Conservation (phyloP, 2,888 invertebrate genomes). For the Phaedon cochleariae region DNA sequence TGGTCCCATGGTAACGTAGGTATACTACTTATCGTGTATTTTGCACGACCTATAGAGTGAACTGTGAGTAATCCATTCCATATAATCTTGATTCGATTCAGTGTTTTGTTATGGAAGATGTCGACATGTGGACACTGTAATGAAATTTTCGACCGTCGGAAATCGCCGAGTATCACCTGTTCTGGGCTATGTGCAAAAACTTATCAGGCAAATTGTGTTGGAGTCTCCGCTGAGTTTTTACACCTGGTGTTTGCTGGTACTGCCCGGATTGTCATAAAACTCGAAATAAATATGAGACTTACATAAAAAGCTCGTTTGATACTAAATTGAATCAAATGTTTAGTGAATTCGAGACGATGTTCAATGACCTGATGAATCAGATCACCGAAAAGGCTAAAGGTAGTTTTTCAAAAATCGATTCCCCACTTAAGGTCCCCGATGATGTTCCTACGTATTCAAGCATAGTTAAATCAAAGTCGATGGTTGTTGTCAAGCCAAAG, state of each 20-base stretch:
- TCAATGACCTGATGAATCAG: not conserved
- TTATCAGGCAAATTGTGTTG: not conserved
- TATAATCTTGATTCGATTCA: not conserved
- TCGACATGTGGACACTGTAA: not conserved
- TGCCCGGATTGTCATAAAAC: not conserved
- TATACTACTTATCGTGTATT: no score
- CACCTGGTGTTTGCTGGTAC: not conserved
- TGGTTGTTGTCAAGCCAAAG: not conserved
- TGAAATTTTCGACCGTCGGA: slow-evolving; percentile 1
- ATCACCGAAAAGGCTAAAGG: not conserved
- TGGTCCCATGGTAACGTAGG: no score
- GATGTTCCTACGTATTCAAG: not conserved
- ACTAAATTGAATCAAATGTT: not conserved
- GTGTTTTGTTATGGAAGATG: not conserved
- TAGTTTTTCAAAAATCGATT: not conserved
- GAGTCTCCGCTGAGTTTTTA: not conserved
- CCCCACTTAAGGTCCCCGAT: not conserved
- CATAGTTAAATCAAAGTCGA: not conserved
- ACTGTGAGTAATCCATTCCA: not conserved
- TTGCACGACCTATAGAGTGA: not conserved
- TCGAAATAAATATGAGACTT: not conserved
- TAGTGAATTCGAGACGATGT: not conserved
- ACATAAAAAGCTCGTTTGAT: not conserved
- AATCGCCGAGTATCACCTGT: slow-evolving; percentile 2
- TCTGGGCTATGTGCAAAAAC: slow-evolving; percentile 1